Evolutionary conservation across 2,797 vertebrate species (phyloP), one percentile per base, ranked within the genome.

Genomic region (Bradypodion pumilum): DNA sequence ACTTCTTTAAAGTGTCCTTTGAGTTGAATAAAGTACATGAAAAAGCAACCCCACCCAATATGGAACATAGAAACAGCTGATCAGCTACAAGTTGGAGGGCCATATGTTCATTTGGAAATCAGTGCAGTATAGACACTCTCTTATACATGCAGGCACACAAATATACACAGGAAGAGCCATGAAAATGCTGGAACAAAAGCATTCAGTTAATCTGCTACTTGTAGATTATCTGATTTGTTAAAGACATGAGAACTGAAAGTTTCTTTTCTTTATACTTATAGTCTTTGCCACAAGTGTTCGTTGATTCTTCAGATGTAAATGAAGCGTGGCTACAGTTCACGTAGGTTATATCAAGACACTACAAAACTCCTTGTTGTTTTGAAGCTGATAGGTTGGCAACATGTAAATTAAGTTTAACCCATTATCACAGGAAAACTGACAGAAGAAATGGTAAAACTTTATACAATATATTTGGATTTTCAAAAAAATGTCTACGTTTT

Each of bases 21-120:
- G 52, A 68, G 66, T 37, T 46, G 37, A 90, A 89, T n/a, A 78
- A 86, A 4, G 35, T 35, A 84, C 85, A 88, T 76, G n/a, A n/a
- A 44, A 7, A 77, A 46, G 62, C 25, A 35, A n/a, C n/a, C n/a
- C n/a, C n/a, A n/a, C n/a, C n/a, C n/a, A n/a, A 44, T 9, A 80
- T 1, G 4, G 15, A 62, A 52, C 37, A 78, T 42, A 68, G 72
- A 82, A 29, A 82, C 4, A 81, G 5, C 37, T 66, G 32, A 46
- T 78, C 80, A 80, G 46, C 68, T 63, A 59, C 42, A 68, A 7
- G 74, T 78, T 85, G n/a, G 69, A 27, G 27, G 2, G 78, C 27
- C 19, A 69, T 66, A 59, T 78, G 84, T 70, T 84, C 78, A 89
- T 86, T 84, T 81, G 66, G 44, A 74, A 74, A 68, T 66, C 49